These are phyloP conservation scores for Chironomus riparius DNA, from an alignment of 2,888 invertebrate genomes.

Conservation along the genomic window DNA sequence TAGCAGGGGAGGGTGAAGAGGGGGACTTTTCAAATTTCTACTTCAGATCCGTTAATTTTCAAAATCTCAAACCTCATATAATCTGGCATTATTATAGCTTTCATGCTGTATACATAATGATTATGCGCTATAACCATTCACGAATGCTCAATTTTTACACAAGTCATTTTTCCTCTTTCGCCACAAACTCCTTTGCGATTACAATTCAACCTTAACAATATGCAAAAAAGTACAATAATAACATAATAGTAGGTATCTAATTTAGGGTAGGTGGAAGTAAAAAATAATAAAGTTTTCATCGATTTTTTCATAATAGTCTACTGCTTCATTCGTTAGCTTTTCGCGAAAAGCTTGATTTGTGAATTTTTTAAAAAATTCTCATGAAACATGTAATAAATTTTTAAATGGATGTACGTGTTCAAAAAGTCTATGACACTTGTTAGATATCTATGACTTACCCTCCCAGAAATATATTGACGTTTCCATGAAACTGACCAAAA, in stretches of 20 bases:
- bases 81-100: neutral
- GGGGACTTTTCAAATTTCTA: too few relatives aligned
- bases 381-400: neutral
- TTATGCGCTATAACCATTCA: neutral
- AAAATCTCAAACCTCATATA: neutral
- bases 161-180: neutral
- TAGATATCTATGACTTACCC: slow-evolving; percentile 49
- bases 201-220: neutral
- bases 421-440: neutral
- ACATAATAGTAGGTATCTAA: neutral
- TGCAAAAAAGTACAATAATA: neutral
- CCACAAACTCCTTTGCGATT: neutral
- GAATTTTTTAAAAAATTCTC: neutral
- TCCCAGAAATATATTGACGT: slow-evolving; percentile 65
- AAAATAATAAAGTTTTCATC: neutral
- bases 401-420: neutral
- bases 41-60: neutral
- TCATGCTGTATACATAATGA: neutral
- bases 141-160: neutral
- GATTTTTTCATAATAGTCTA: neutral
- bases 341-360: neutral
- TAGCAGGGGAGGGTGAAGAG: too few relatives aligned
- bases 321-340: neutral
- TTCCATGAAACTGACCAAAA: slow-evolving; percentile 44
- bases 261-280: neutral